phyloP scores from a whole-genome alignment of 2,797 vertebrate species.

The Paedocypris micromegethes region DNA sequence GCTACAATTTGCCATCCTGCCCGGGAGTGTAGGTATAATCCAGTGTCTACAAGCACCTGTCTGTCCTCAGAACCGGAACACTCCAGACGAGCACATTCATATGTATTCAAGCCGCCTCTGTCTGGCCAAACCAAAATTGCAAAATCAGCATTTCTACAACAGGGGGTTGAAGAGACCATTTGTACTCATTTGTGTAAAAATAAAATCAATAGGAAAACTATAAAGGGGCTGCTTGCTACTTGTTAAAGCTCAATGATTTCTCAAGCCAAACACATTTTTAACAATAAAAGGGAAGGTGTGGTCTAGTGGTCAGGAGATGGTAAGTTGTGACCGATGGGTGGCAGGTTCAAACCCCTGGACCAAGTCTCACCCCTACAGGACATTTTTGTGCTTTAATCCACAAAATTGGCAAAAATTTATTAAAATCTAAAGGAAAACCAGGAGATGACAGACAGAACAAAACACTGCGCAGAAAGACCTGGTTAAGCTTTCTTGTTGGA shows the following conservation, averaged over 20 bases:
- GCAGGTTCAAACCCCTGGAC: too few species aligned
- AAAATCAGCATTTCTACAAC: conserved; percentile 20
- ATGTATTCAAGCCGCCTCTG: conserved; percentile 18
- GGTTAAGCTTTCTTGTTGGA: too few species aligned
- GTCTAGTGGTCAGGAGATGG: too few species aligned
- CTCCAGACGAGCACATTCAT: conserved; percentile 22
- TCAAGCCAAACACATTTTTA: conserved; percentile 6
- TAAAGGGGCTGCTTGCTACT: background rate
- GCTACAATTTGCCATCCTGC: background rate
- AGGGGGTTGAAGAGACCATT: conserved; percentile 23
- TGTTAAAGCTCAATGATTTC: background rate
- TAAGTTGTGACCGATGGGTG: too few species aligned
- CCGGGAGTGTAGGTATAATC: conserved; percentile 9
- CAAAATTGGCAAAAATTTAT: too few species aligned
- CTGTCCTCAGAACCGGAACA: background rate
- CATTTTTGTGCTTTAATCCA: too few species aligned
- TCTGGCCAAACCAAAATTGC: conserved; percentile 23
- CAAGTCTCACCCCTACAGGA: too few species aligned
- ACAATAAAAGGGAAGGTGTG: too few species aligned
- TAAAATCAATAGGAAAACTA: conserved; percentile 16
- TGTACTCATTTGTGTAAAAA: conserved; percentile 12
- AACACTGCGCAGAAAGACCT: too few species aligned
- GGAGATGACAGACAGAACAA: too few species aligned
- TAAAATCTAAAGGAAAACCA: too few species aligned
- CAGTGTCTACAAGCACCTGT: conserved; percentile 11